Conservation (phyloP, 2,113 vertebrate genomes). For the rabbit (Oryctolagus cuniculus) region DNA sequence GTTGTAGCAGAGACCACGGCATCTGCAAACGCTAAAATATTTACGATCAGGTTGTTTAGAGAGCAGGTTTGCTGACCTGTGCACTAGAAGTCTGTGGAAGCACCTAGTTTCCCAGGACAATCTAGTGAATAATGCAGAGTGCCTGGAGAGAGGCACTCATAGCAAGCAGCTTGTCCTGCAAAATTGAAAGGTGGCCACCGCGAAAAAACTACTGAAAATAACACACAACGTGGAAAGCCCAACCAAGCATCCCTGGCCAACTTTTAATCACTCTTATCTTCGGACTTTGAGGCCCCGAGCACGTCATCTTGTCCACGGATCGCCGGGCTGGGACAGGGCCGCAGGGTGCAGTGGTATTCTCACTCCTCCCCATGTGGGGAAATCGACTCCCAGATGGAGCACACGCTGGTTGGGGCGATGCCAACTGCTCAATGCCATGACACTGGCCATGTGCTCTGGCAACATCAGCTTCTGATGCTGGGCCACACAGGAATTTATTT, state of each 20-base stretch:
- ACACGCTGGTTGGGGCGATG: not conserved
- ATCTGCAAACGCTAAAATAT: slow-evolving; percentile 66
- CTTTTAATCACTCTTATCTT: not conserved
- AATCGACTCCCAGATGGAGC: accelerated
- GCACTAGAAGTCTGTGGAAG: not conserved
- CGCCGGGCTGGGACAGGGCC: not conserved
- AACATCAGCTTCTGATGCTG: not conserved
- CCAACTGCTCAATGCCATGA: not conserved
- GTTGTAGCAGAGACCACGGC: not conserved
- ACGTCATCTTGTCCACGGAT: not conserved
- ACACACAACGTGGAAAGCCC: not conserved
- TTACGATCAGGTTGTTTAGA: slow-evolving; percentile 50
- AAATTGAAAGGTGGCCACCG: not conserved
- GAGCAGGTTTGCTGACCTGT: slow-evolving; percentile 58
- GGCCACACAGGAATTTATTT: not conserved
- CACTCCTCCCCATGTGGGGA: not conserved
- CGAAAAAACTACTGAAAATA: not conserved
- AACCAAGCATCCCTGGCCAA: not conserved
- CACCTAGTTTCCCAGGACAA: not conserved
- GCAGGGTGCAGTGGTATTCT: not conserved
- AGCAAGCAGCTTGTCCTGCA: not conserved
- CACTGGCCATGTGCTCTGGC: not conserved
- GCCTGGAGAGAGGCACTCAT: not conserved
- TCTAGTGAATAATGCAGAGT: slow-evolving; percentile 72
- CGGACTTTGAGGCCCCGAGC: not conserved